phyloP scores from a whole-genome alignment of 2,113 vertebrate genomes.

The Pelusios castaneus region DNA sequence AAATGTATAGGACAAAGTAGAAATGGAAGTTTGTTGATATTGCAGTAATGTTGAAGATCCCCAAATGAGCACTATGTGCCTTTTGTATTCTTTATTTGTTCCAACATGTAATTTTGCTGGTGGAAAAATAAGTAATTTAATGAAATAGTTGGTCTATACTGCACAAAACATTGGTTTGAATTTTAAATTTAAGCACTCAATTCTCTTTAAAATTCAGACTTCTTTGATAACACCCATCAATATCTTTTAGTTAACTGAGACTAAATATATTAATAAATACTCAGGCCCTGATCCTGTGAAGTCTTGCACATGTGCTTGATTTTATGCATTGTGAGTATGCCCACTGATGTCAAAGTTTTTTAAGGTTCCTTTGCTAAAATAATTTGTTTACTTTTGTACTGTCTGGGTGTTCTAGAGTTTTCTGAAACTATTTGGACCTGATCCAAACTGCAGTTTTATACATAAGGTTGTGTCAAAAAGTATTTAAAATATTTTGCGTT shows the following conservation, averaged over 20 bases:
- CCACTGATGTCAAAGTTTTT: not conserved
- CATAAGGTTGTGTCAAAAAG: not conserved
- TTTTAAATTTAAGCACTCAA: not conserved
- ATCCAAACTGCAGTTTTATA: not conserved
- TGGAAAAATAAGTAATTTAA: not conserved
- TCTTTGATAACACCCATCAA: not conserved
- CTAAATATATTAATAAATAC: not conserved
- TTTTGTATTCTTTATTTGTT: not conserved
- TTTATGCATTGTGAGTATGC: not conserved
- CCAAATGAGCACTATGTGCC: not conserved
- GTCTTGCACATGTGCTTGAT: not conserved
- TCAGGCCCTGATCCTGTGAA: not conserved
- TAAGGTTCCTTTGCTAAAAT: not conserved
- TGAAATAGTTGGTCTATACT: not conserved
- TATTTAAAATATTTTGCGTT: not conserved
- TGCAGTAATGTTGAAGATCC: not conserved
- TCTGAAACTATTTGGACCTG: not conserved
- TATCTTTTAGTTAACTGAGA: not conserved
- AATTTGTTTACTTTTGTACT: not conserved
- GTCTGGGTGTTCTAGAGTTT: not conserved
- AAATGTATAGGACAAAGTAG: not conserved
- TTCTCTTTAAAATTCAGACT: not conserved
- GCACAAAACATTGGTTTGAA: not conserved
- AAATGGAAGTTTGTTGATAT: not conserved
- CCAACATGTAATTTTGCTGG: not conserved